A percentile compares a stretch with the other conserved stretches of the same genome.
Evolutionary conservation across 2,113 vertebrate species (phyloP).

Genomic region (Chionomys nivalis): DNA sequence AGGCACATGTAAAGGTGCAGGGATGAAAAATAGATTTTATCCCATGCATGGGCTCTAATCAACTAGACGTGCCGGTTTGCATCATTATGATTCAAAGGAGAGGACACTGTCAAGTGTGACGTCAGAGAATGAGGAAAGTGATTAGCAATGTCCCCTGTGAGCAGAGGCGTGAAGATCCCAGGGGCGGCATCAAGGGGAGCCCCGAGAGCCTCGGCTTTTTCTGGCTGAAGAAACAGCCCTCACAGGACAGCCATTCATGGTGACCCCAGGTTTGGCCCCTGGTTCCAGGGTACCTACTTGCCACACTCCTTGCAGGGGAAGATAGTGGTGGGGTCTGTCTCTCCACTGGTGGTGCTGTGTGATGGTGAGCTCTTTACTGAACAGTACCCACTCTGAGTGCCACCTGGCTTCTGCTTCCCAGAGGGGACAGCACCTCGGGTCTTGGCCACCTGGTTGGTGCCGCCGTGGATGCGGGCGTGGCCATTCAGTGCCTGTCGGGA

Average conservation of each 20-base stretch:
- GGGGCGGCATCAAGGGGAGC: not conserved
- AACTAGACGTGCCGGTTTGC: not conserved
- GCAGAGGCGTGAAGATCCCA: not conserved
- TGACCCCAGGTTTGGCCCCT: not conserved
- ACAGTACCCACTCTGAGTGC: slow-evolving; percentile 86
- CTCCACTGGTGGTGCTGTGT: slow-evolving; percentile 90
- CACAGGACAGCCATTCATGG: not conserved
- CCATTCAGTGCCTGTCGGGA: slow-evolving; percentile 90
- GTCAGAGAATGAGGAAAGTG: not conserved
- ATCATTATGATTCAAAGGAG: not conserved
- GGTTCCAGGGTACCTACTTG: slow-evolving; percentile 86
- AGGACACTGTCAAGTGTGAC: not conserved
- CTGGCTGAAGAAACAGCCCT: not conserved
- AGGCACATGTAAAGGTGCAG: not conserved
- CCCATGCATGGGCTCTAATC: not conserved
- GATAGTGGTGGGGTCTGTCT: slow-evolving; percentile 88
- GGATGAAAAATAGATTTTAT: not conserved
- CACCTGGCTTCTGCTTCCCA: slow-evolving; percentile 84
- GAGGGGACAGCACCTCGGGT: slow-evolving; percentile 78
- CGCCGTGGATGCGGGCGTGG: slow-evolving; percentile 88
- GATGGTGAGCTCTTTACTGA: slow-evolving; percentile 92
- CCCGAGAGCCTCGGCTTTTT: not conserved
- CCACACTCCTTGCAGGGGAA: slow-evolving; percentile 94
- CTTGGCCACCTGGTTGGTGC: slow-evolving; percentile 86
- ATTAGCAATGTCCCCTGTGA: slow-evolving; percentile 46